Conservation (phyloP, 1,140 invertebrate species). For the Drosophila orena region DNA sequence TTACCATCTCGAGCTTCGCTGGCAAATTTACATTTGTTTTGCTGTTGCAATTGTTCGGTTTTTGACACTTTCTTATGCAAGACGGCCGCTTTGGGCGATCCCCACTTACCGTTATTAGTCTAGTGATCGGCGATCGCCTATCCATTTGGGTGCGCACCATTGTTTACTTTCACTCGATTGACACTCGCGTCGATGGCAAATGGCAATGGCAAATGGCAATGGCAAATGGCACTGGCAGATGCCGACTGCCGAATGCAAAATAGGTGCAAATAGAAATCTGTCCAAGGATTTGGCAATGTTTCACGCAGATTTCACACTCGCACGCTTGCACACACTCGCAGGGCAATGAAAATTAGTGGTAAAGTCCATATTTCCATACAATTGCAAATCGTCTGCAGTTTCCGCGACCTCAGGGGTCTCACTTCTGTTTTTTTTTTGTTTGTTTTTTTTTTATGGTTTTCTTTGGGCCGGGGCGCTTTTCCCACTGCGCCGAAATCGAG, state of each 20-base stretch:
- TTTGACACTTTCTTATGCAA: conserved; percentile 41
- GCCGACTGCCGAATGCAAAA: conserved; percentile 42
- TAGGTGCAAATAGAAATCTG: conserved; percentile 51
- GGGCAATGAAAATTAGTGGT: conserved; percentile 32
- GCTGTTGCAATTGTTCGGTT: conserved; percentile 13
- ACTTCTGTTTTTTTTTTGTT: conserved; percentile 19
- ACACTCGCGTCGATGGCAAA: conserved; percentile 38
- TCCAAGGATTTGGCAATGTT: conserved; percentile 52
- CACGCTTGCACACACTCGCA: conserved; percentile 21
- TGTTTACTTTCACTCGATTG: conserved; percentile 72
- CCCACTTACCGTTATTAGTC: conserved; percentile 66
- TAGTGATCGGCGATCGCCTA: conserved; percentile 57
- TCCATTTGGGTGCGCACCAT: conserved; percentile 61
- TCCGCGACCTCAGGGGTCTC: conserved; percentile 41
- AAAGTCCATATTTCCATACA: conserved; percentile 59
- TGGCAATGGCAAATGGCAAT: conserved; percentile 15
- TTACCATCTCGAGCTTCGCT: rapidly evolving
- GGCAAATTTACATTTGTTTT: background rate
- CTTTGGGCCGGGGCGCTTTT: conserved; percentile 25
- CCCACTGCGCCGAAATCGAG: conserved; percentile 29
- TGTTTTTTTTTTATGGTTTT: background rate
- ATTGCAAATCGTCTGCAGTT: conserved; percentile 33
- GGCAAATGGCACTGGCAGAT: background rate
- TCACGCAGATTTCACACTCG: conserved; percentile 30
- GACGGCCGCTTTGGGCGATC: conserved; percentile 9